phyloP scores from a whole-genome alignment of 2,113 vertebrate species.

The Charina bottae region DNA sequence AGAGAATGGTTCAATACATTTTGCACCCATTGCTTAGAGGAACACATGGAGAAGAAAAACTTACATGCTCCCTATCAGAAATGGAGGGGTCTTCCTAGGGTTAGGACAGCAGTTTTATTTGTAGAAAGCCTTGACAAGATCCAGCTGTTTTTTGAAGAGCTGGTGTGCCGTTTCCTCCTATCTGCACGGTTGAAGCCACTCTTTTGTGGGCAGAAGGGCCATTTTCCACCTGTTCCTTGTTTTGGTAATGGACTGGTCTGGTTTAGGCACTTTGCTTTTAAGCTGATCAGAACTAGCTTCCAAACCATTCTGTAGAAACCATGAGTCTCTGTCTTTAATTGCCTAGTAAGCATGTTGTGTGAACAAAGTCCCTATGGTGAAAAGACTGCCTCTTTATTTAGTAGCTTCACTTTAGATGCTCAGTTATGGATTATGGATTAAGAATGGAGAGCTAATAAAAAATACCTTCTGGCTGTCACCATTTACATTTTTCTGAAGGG shows the following conservation, averaged over 20 bases:
- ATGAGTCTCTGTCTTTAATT: background rate
- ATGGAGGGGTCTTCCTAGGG: background rate
- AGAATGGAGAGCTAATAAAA: background rate
- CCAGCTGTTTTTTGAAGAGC: background rate
- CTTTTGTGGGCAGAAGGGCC: background rate
- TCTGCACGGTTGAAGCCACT: background rate
- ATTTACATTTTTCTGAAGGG: background rate
- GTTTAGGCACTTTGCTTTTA: background rate
- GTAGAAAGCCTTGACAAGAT: background rate
- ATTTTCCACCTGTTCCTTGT: background rate
- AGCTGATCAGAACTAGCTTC: background rate
- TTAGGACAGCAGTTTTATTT: background rate
- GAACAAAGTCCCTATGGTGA: background rate
- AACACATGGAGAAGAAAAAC: background rate
- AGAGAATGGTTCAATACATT: background rate
- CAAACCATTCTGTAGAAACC: background rate
- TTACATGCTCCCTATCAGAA: background rate
- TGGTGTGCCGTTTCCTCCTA: background rate
- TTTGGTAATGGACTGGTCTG: background rate
- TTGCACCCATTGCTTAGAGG: background rate
- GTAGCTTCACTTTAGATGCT: background rate
- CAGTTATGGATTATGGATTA: background rate
- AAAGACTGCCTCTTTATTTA: background rate
- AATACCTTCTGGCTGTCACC: background rate
- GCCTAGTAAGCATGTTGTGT: background rate